Evolutionary conservation across 2,113 vertebrate species (phyloP).

Genomic region (Rafetus swinhoei): DNA sequence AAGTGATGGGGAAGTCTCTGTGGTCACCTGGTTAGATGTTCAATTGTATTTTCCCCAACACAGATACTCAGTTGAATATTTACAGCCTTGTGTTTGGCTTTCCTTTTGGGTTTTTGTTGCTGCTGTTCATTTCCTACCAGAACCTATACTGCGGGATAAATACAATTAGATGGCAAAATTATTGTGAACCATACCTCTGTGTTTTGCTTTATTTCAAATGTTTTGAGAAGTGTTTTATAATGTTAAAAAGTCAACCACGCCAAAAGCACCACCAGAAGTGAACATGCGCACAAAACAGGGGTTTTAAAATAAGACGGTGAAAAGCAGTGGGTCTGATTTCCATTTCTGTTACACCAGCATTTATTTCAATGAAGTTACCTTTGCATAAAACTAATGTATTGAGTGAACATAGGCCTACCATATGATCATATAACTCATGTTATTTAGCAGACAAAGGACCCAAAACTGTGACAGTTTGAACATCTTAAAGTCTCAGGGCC

Average conservation of each 20-base stretch:
- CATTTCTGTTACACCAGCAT: constrained; percentile 36
- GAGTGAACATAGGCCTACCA: constrained; percentile 5
- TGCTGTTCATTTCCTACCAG: constrained; percentile 72
- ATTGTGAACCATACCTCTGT: constrained; percentile 64
- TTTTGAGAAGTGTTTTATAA: constrained; percentile 70
- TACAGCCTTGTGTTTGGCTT: constrained; percentile 48
- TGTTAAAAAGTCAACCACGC: constrained; percentile 67
- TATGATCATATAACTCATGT: constrained; percentile 23
- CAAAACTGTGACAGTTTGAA: constrained; percentile 25
- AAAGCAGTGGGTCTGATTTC: constrained; percentile 47
- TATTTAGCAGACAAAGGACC: constrained; percentile 54
- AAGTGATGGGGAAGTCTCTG: not conserved
- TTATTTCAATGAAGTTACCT: constrained; percentile 51
- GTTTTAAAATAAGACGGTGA: constrained; percentile 41
- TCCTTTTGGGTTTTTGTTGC: constrained; percentile 36
- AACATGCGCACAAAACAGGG: constrained; percentile 56
- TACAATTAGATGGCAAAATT: constrained; percentile 71
- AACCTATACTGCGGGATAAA: constrained; percentile 72
- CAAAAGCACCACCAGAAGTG: constrained; percentile 60
- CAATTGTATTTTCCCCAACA: not conserved
- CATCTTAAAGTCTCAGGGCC: not conserved
- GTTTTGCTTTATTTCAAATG: constrained; percentile 65
- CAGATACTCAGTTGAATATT: constrained; percentile 6
- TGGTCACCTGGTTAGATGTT: not conserved
- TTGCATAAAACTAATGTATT: constrained; percentile 41